Evolutionary conservation across 2,797 vertebrate species (phyloP).

Genomic region (Lindbergichthys nudifrons): DNA sequence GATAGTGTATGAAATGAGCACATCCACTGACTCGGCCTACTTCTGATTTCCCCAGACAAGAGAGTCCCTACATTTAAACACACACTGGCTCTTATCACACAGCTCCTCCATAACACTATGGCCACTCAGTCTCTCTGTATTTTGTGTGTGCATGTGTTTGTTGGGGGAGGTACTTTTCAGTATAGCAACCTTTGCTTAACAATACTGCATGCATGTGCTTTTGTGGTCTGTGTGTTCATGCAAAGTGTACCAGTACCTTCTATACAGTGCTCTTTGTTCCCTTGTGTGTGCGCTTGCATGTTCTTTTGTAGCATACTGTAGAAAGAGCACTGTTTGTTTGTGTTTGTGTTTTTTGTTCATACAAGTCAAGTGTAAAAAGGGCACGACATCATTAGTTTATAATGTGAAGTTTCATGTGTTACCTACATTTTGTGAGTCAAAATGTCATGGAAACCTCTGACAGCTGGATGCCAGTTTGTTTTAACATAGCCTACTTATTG

Average conservation of each 20-base stretch:
- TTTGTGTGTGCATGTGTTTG: not conserved
- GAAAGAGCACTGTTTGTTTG: conserved; percentile 31
- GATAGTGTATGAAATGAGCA: conserved; percentile 75
- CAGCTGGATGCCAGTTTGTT: not conserved
- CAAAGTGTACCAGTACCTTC: conserved; percentile 55
- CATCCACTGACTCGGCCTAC: conserved; percentile 75
- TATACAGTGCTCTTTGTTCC: conserved; percentile 56
- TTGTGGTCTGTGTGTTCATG: conserved; percentile 56
- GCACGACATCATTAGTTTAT: conserved; percentile 4
- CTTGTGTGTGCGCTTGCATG: conserved; percentile 22
- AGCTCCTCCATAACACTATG: conserved; percentile 31
- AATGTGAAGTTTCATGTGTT: conserved; percentile 4
- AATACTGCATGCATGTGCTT: conserved; percentile 53
- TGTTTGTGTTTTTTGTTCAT: conserved; percentile 5
- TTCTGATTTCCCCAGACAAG: conserved; percentile 77
- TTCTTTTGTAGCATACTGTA: conserved; percentile 33
- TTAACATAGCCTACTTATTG: conserved; percentile 1
- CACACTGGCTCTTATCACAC: conserved; percentile 49
- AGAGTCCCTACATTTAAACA: conserved; percentile 51
- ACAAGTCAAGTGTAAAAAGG: conserved; percentile 29
- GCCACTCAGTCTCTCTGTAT: conserved; percentile 24
- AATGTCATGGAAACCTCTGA: not conserved
- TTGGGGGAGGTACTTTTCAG: conserved; percentile 44
- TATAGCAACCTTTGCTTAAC: conserved; percentile 46
- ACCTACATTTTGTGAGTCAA: not conserved